phyloP scores from a whole-genome alignment of 2,797 vertebrate species.

The Enteromius thamalakanensis region DNA sequence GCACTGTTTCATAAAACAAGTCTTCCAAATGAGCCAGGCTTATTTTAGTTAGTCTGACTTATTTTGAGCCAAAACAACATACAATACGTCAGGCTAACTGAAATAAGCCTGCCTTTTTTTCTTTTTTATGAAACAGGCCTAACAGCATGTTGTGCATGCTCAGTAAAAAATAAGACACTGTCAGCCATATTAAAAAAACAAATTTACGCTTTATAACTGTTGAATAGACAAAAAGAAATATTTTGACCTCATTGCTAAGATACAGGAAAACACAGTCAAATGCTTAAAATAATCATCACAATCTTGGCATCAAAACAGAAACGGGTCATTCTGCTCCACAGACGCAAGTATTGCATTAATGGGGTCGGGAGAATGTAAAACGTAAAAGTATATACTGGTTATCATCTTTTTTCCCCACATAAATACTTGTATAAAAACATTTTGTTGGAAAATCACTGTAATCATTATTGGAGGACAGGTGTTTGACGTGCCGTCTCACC shows the following conservation, averaged over 20 bases:
- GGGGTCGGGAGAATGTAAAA: conserved; percentile 11
- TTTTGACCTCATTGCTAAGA: conserved; percentile 34
- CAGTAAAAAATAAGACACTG: conserved; percentile 22
- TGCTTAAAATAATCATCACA: conserved; percentile 43
- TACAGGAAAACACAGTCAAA: conserved; percentile 48
- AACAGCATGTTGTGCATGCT: neutral
- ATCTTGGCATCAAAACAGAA: conserved; percentile 24
- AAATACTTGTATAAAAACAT: conserved; percentile 47
- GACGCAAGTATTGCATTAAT: conserved; percentile 26
- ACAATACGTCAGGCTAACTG: too few relatives aligned
- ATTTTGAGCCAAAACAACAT: too few relatives aligned
- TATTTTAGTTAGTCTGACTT: too few relatives aligned
- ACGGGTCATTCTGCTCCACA: neutral
- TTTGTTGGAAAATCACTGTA: conserved; percentile 49
- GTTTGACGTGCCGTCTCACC: conserved; percentile 18
- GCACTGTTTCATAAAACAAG: too few relatives aligned
- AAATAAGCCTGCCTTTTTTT: too few relatives aligned
- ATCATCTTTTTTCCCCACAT: conserved; percentile 40
- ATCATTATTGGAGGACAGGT: conserved; percentile 48
- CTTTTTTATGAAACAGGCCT: neutral
- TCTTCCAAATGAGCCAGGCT: too few relatives aligned
- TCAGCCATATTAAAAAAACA: conserved; percentile 19
- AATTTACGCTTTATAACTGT: conserved; percentile 47
- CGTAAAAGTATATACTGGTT: conserved; percentile 41
- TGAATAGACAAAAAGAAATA: conserved; percentile 53